A percentile compares a stretch with the other conserved stretches of the same genome.
phyloP scores from a whole-genome alignment of 2,888 invertebrate species.

The Apocheima hispidaria region DNA sequence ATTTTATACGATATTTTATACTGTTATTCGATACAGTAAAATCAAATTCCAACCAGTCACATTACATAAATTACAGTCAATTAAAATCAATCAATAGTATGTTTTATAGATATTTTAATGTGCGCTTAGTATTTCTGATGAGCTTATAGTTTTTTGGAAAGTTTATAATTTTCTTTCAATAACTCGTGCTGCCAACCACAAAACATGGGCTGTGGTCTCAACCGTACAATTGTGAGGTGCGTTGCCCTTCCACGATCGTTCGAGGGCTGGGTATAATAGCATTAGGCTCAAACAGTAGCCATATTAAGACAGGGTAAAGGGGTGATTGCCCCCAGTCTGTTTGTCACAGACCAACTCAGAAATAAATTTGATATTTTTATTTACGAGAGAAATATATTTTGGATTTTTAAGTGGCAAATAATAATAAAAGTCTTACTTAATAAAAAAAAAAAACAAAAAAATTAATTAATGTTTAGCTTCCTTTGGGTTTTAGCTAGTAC shows the following conservation, averaged over 20 bases:
- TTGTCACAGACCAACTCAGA: not conserved
- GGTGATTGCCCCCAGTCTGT: not conserved
- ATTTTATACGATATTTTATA: too few species aligned
- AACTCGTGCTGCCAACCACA: constrained; percentile 1
- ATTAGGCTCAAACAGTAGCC: constrained; percentile 8
- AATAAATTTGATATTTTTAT: not conserved
- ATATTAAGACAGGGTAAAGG: not conserved
- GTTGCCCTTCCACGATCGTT: constrained; percentile 10
- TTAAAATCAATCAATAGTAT: too few species aligned
- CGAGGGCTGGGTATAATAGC: constrained; percentile 15
- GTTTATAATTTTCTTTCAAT: constrained; percentile 1
- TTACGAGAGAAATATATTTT: too few species aligned
- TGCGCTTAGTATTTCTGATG: not conserved
- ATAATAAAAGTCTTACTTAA: too few species aligned
- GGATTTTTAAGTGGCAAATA: too few species aligned
- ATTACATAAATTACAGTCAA: too few species aligned
- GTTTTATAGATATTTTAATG: not conserved
- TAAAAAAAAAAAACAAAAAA: too few species aligned
- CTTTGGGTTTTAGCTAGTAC: too few species aligned
- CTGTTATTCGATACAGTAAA: too few species aligned
- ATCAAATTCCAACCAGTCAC: too few species aligned
- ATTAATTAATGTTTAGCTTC: too few species aligned
- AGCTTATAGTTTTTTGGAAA: not conserved
- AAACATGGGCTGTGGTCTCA: constrained; percentile 1
- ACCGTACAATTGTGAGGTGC: not conserved